phyloP scores from a whole-genome alignment of 2,888 invertebrate species.

The Amblyteles armatorius region DNA sequence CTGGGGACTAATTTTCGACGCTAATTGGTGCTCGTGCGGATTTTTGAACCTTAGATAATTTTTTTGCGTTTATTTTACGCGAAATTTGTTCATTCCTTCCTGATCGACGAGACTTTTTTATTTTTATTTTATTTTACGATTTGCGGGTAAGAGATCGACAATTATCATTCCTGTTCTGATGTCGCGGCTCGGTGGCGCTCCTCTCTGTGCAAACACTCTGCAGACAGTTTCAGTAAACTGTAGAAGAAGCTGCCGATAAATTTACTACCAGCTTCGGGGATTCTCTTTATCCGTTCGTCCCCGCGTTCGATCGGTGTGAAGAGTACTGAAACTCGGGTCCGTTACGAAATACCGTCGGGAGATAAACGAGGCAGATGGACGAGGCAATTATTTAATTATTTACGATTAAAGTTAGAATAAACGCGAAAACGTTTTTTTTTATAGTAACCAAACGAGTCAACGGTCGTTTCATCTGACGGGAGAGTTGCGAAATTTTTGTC shows the following conservation, averaged over 20 bases:
- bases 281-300: background rate
- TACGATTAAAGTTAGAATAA: background rate
- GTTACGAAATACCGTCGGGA: background rate
- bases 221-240: conserved; percentile 10
- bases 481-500: conserved; percentile 2
- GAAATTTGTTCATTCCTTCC: no score
- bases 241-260: background rate
- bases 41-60: background rate
- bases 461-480: conserved; percentile 22
- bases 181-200: conserved; percentile 7
- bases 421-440: background rate
- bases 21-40: background rate
- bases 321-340: background rate
- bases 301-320: background rate
- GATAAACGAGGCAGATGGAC: background rate
- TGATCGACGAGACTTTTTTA: no score
- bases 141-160: conserved; percentile 12
- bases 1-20: background rate
- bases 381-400: conserved; percentile 12
- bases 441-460: background rate
- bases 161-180: conserved; percentile 29
- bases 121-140: background rate
- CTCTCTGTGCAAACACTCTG: background rate
- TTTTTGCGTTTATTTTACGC: no score
- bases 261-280: background rate